Evolutionary conservation across 2,888 invertebrate genomes (phyloP).

Genomic region (Abscondita cerata): DNA sequence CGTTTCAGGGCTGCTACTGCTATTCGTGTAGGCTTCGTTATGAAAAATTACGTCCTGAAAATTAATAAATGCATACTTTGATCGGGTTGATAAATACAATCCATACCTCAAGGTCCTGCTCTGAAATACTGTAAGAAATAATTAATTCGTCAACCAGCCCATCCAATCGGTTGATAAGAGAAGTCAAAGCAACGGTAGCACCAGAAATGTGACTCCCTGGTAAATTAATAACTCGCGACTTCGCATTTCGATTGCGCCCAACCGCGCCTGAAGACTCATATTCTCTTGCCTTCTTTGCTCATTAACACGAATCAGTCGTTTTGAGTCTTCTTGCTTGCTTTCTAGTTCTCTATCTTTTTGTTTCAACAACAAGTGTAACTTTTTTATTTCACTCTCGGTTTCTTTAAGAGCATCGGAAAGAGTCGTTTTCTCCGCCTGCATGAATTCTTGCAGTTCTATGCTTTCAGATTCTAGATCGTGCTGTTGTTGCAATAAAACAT

Average conservation of each 20-base stretch:
- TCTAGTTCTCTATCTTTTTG: constrained; percentile 66
- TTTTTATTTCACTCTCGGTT: constrained; percentile 69
- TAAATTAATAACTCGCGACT: constrained; percentile 70
- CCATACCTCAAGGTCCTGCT: constrained; percentile 74
- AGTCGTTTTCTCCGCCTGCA: constrained; percentile 84
- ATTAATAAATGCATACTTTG: neutral
- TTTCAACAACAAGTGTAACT: constrained; percentile 49
- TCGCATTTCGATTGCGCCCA: constrained; percentile 68
- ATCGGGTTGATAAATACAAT: no score
- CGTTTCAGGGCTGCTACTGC: constrained; percentile 73
- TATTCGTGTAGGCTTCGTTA: constrained; percentile 78
- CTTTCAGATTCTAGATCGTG: constrained; percentile 81
- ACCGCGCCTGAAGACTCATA: constrained; percentile 69
- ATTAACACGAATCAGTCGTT: constrained; percentile 78
- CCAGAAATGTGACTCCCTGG: constrained; percentile 73
- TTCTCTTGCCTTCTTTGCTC: constrained; percentile 81
- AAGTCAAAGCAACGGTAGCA: constrained; percentile 72
- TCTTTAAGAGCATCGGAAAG: constrained; percentile 81
- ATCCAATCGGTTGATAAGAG: constrained; percentile 73
- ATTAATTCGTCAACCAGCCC: constrained; percentile 76
- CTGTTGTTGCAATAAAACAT: constrained; percentile 74
- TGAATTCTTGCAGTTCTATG: constrained; percentile 84
- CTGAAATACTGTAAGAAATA: constrained; percentile 76
- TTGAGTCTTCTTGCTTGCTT: constrained; percentile 76
- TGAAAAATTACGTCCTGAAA: constrained; percentile 77